Base-by-base conservation (phyloP, 2,888 invertebrate genomes). In the Eremobia ochroleuca region DNA sequence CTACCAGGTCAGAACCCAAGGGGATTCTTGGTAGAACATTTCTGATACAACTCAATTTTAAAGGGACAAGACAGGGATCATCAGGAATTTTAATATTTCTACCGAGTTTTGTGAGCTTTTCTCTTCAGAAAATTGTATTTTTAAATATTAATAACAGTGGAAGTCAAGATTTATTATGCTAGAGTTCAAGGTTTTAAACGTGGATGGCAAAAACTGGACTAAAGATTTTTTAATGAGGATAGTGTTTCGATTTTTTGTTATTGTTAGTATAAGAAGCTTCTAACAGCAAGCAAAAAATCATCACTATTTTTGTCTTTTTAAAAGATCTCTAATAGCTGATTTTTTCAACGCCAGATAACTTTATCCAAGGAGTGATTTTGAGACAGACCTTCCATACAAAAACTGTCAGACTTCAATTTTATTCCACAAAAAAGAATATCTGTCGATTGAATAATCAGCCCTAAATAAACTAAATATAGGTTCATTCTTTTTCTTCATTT, bases 31-130 rank as follows among this genome's bases (percentile, higher is more conserved):
- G 28, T 66, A 34, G 28, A 77, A 76, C 77, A 75, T 83, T 86
- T 76, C 43, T 64, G 71, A 81, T 81, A 76, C 73, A 77, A 76
- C 71, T 64, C 64, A 61, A 74, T 86, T 86, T 79, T 72, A 72
- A 81, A 76, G 49, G 76, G 70, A 58, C 73, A 59, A 64, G 61
- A 73, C 46, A 31, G n/a, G 52, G 40, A 40, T 59, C 70, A 59
- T 73, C 68, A 71, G 37, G 65, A 73, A 43, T 77, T 71, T 74
- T 59, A 69, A 70, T 52, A 74, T 66, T 65, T 72, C 68, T n/a
- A n/a, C 9, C 31, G 28, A 28, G 15, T 8, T 58, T 18, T 21
- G 1, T 18, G 3, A 40, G n/a, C 9, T 9, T 52, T 31, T n/a
- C 4, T 31, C 3, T 25, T 28, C 25, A 28, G 1, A 8, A 40